Base-by-base conservation (phyloP, 2,113 vertebrate genomes). In the Toxotes chatareus region DNA sequence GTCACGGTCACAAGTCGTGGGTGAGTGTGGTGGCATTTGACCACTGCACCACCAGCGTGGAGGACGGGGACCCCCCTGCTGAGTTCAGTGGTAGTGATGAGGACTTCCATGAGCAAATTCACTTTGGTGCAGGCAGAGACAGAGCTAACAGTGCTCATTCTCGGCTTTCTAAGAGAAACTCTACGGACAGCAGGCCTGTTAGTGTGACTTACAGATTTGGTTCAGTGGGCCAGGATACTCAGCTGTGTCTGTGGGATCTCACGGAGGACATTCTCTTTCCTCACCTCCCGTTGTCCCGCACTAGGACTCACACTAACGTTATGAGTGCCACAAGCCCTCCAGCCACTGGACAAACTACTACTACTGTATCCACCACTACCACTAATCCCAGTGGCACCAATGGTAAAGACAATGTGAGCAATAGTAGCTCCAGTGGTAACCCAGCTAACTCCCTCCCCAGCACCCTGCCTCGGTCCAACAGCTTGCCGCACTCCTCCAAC, bases 201-300 rank as follows among this genome's bases (percentile, higher is more conserved):
- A 99, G 97, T 1, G 98, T 99, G 21, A 99, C 98, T 0, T 99
- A 99, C 59, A 96, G 98, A 53, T 99, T 99, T 51, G 98, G 98
- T 90, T 99, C 98, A 0, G 98, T 99, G 91, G 98, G 98, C 73
- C 98, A 99, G 95, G 98, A 99, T 89, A 99, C 98, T 0, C 98
- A 99, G 91, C 93, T 99, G 65, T 99, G 98, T 93, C 91, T 99
- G 85, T 99, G 98, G 98, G 98, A 99, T 95, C 97, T 99, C 13
- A 99, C 98, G 3, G 98, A 99, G 94, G 98, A 99, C 89, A 98
- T 99, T 85, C 97, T 99, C 60, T 99, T 99, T 80, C 98, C 98
- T 62, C 98, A 99, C 93, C 97, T 98, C 49, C 98, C 98, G 55
- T 94, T 99, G 67, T 99, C 98, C 23, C 96, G 98, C 86, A 97